phyloP scores from a whole-genome alignment of 2,797 vertebrate genomes.

The Sebastes elongatus region DNA sequence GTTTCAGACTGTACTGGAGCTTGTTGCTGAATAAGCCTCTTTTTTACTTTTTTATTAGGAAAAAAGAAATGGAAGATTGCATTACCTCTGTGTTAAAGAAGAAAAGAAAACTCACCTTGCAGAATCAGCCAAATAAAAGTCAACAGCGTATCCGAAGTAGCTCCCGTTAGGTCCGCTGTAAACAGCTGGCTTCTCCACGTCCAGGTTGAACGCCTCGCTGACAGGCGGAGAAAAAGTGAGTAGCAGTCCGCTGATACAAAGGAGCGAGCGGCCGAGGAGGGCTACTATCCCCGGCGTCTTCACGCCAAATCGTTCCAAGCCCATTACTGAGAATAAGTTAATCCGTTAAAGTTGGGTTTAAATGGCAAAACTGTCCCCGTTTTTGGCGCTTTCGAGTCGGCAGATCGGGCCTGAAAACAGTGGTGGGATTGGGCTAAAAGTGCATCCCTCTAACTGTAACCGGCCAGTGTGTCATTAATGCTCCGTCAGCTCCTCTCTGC shows the following conservation, averaged over 20 bases:
- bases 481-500: slow-evolving; percentile 66
- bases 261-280: slow-evolving; percentile 38
- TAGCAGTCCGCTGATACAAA: slow-evolving; percentile 59
- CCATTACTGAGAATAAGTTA: slow-evolving; percentile 68
- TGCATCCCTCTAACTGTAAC: slow-evolving; percentile 65
- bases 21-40: not conserved
- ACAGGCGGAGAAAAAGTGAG: slow-evolving; percentile 57
- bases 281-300: slow-evolving; percentile 58
- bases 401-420: slow-evolving; percentile 14
- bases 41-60: not conserved
- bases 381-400: slow-evolving; percentile 12
- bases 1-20: not conserved
- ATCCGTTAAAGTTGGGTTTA: slow-evolving; percentile 47
- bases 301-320: slow-evolving; percentile 57
- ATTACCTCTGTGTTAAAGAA: not conserved
- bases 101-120: slow-evolving; percentile 80
- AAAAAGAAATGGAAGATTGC: rapidly evolving
- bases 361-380: slow-evolving; percentile 7
- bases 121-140: slow-evolving; percentile 89
- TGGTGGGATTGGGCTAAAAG: slow-evolving; percentile 32
- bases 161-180: slow-evolving; percentile 88
- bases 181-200: slow-evolving; percentile 84
- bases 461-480: slow-evolving; percentile 60
- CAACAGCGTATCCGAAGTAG: slow-evolving; percentile 91
- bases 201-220: slow-evolving; percentile 88